A percentile compares a stretch with the other conserved stretches of the same genome.
Evolutionary conservation across 1,140 invertebrate genomes (phyloP).

Genomic region (Bombus confusus): DNA sequence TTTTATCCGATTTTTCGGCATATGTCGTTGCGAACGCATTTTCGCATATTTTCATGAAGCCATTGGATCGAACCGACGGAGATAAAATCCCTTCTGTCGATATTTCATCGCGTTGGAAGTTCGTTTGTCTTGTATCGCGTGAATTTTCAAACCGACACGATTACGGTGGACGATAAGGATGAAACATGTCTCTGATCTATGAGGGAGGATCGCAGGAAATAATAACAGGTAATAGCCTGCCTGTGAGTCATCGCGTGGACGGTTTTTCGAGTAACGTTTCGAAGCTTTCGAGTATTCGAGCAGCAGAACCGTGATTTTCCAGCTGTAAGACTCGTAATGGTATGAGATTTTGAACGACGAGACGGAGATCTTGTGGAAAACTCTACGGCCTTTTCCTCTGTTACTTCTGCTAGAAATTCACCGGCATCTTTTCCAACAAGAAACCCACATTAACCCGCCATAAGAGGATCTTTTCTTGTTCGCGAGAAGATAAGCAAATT

Average conservation of each 20-base stretch:
- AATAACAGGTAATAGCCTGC: background rate
- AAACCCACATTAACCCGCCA: too few species aligned
- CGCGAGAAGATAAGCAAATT: background rate
- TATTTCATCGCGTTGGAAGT: constrained; percentile 19
- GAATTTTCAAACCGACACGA: background rate
- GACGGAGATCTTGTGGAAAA: background rate
- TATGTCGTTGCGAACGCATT: too few species aligned
- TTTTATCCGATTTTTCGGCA: background rate
- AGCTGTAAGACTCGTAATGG: background rate
- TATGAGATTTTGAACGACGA: background rate
- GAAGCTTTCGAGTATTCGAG: background rate
- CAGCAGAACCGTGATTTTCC: too few species aligned
- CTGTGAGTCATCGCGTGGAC: background rate
- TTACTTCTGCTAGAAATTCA: background rate
- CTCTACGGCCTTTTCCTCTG: background rate
- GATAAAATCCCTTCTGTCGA: background rate
- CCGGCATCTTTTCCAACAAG: background rate
- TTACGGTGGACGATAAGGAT: constrained; percentile 1
- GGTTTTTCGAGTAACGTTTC: background rate
- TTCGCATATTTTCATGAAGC: too few species aligned
- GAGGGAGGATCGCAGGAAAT: background rate
- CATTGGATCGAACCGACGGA: background rate
- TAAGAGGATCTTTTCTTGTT: background rate
- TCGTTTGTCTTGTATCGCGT: constrained; percentile 1
- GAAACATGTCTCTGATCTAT: background rate